Conservation (phyloP, 2,888 invertebrate species). For the Pachymerium ferrugineum region DNA sequence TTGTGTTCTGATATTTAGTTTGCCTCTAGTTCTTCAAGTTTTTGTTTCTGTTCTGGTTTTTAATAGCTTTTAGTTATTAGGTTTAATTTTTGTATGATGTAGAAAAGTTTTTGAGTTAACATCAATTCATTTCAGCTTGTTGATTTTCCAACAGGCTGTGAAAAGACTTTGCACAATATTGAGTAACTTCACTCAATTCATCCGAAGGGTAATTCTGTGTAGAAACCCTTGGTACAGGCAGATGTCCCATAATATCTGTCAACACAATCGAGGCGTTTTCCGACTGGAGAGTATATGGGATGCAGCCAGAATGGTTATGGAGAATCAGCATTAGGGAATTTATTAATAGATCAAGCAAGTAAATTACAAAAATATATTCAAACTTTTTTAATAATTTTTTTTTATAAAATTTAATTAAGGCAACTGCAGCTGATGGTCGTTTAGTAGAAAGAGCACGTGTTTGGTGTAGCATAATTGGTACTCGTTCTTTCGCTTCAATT, state of each 20-base stretch:
- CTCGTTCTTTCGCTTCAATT: slow-evolving; percentile 76
- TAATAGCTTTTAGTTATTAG: too few species aligned
- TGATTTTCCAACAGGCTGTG: too few species aligned
- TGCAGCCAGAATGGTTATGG: slow-evolving; percentile 70
- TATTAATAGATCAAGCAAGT: slow-evolving; percentile 80
- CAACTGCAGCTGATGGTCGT: slow-evolving; percentile 85
- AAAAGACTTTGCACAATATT: too few species aligned
- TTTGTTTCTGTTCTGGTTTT: too few species aligned
- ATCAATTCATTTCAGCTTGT: too few species aligned
- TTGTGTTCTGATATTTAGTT: too few species aligned
- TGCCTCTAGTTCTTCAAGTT: too few species aligned
- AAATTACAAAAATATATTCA: slow-evolving; percentile 10
- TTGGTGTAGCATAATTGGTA: slow-evolving; percentile 82
- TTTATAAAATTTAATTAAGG: slow-evolving; percentile 53
- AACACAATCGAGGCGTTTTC: slow-evolving; percentile 72
- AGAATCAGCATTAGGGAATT: slow-evolving; percentile 69
- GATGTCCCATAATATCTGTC: slow-evolving; percentile 50
- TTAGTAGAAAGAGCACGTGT: slow-evolving; percentile 89
- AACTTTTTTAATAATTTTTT: neutral
- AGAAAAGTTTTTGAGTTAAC: too few species aligned
- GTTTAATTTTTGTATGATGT: too few species aligned
- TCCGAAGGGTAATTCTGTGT: too few species aligned
- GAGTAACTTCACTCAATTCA: too few species aligned
- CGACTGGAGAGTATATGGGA: slow-evolving; percentile 71
- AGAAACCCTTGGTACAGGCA: slow-evolving; percentile 68